Conservation (phyloP, 2,113 vertebrate genomes). For the Equus przewalskii region DNA sequence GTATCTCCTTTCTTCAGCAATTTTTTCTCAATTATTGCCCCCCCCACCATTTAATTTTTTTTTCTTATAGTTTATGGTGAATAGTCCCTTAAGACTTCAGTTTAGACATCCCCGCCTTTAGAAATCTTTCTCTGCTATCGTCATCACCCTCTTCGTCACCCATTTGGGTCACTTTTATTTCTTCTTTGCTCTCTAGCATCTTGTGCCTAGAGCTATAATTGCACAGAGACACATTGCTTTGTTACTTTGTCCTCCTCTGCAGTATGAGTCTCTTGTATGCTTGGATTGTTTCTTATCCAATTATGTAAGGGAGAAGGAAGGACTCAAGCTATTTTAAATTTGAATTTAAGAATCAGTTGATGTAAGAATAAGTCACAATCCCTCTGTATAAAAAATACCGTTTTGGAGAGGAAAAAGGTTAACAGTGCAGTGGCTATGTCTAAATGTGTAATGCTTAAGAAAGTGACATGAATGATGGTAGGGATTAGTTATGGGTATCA, state of each 20-base stretch:
- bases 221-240: background rate
- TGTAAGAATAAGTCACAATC: background rate
- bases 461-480: background rate
- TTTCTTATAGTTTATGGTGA: background rate
- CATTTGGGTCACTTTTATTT: accelerated
- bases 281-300: background rate
- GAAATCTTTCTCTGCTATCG: background rate
- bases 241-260: background rate
- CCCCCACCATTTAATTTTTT: background rate
- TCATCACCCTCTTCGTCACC: background rate
- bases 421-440: background rate
- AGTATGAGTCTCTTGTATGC: background rate
- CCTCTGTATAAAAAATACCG: background rate
- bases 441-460: background rate
- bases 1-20: background rate
- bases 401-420: background rate
- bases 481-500: background rate
- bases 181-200: background rate
- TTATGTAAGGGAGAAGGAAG: background rate
- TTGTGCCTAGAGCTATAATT: background rate
- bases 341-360: background rate
- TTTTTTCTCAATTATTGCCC: background rate
- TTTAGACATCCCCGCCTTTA: background rate
- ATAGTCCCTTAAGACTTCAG: background rate
- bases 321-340: background rate